Evolutionary conservation across 1,140 invertebrate genomes (phyloP), one percentile per base, ranked within the genome.

Genomic region (Sycophaga agraensis): DNA sequence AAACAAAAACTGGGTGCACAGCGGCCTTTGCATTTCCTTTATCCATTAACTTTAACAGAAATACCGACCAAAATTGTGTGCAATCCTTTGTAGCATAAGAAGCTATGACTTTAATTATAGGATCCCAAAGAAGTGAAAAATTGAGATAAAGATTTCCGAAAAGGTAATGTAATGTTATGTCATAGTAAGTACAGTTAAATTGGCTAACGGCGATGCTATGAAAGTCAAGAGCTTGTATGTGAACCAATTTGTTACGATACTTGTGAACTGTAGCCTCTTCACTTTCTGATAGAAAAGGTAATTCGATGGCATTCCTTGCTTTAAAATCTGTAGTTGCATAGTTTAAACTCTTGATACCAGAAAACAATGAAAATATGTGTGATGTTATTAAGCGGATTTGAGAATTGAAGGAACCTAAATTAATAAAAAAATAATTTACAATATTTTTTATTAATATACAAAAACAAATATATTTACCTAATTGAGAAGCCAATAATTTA

Each of bases 71-170:
- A 81, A 96, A 96, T 42, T 84, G 78, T 4, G 86, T 73, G 16
- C 81, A 80, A 0, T 84, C 73, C 71, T 93, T 81, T 65, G 84
- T 82, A 0, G 90, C 90, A 72, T 91, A 91, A 7, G 87, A 83
- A 3, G 86, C 80, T 51, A 97, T 87, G 17, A 93, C 82, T 68
- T 89, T 85, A 7, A 83, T 79, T 0, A 91, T 80, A n/a, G 93
- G 91, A 45, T 91, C 87, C 94, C 94, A 97, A 0, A 98, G 70
- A 19, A 94, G 78, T 68, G 90, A 90, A 66, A 97, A 96, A 73
- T 97, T 97, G 3, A 91, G 80, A 74, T 91, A 94, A 3, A 97
- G 77, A 61, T 87, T 84, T 7, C 94, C 92, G 7, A 96, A 82
- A 57, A 96, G 82, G 72, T 91, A 94, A 51, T 87, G 83, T 2